A percentile compares a stretch with the other conserved stretches of the same genome.
Evolutionary conservation across 2,113 vertebrate species (phyloP).

Genomic region (Rhynchopsitta pachyrhyncha): DNA sequence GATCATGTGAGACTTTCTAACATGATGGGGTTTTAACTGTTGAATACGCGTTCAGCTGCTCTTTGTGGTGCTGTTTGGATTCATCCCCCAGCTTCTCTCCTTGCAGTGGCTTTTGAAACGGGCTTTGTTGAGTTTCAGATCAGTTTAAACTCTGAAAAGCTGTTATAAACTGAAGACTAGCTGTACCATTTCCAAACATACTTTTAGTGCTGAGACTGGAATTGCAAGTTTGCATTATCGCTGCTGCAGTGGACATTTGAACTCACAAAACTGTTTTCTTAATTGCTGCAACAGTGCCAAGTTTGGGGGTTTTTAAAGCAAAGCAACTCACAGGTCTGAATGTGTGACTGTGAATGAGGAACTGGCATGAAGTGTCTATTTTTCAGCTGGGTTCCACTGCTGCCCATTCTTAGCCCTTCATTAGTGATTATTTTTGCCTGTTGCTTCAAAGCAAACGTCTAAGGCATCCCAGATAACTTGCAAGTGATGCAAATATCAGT

Average conservation of each 20-base stretch:
- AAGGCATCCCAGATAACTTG: fast-evolving
- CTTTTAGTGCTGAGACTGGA: background rate
- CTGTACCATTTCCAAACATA: background rate
- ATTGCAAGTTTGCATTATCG: fast-evolving
- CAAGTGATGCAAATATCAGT: background rate
- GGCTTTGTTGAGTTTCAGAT: background rate
- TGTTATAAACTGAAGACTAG: background rate
- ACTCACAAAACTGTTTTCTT: background rate
- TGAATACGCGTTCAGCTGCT: fast-evolving
- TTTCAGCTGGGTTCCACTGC: background rate
- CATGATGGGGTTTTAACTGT: background rate
- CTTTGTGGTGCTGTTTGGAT: background rate
- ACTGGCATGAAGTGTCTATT: background rate
- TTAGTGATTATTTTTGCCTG: background rate
- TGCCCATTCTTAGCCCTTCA: background rate
- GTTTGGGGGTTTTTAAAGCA: fast-evolving
- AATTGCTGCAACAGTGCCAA: background rate
- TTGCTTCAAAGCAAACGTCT: background rate
- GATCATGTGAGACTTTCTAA: background rate
- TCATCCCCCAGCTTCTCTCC: background rate
- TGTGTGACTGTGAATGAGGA: background rate
- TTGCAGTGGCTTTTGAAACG: background rate
- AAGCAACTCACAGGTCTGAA: background rate
- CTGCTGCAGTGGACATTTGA: background rate
- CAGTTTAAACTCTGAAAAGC: background rate